A percentile compares a stretch with the other conserved stretches of the same genome.
Conservation (phyloP, 2,113 vertebrate species). For the Odontophorus gujanensis region DNA sequence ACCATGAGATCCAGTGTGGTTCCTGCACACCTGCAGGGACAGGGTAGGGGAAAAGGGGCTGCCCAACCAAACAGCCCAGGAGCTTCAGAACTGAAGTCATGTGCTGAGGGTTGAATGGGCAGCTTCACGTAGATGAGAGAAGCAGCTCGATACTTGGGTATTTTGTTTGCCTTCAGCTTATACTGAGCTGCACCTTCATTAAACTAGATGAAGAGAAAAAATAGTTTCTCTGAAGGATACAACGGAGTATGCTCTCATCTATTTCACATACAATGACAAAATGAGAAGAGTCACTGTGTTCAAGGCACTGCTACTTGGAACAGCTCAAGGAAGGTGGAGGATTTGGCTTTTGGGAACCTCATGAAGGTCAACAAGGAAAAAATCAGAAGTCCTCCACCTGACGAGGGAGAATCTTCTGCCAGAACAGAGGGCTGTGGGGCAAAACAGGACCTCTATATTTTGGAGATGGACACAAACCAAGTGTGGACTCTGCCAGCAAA, state of each 20-base stretch:
- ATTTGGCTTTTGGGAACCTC: not conserved
- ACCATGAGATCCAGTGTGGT: not conserved
- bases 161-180: not conserved
- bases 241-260: accelerated
- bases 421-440: not conserved
- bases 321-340: not conserved
- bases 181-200: not conserved
- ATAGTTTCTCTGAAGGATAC: not conserved
- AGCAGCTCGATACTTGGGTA: not conserved
- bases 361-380: not conserved
- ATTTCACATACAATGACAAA: not conserved
- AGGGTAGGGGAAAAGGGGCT: not conserved
- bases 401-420: not conserved
- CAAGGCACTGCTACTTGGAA: no score
- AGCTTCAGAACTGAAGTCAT: not conserved
- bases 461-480: not conserved
- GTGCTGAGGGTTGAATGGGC: not conserved
- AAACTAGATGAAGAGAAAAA: not conserved
- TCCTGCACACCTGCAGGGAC: not conserved
- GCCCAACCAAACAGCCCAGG: not conserved
- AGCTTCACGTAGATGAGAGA: not conserved
- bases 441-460: not conserved
- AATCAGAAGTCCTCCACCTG: not conserved
- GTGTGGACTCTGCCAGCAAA: not conserved
- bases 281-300: not conserved